Evolutionary conservation across 2,888 invertebrate species (phyloP), one percentile per base, ranked within the genome.

Genomic region (Podabrus alpinus): DNA sequence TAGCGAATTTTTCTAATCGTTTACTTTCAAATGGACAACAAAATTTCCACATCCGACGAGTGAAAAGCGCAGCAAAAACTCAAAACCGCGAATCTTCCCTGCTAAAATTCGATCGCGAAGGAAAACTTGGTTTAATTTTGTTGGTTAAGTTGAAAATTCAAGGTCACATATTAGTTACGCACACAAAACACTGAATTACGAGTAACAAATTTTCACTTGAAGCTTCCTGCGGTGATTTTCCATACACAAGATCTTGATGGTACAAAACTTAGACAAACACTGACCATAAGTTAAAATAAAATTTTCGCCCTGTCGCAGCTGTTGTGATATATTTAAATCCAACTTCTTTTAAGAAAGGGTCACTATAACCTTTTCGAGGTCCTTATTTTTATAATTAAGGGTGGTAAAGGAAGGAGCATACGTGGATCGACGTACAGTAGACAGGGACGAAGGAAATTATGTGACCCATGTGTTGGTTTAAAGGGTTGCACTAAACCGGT

Each of bases 281-380:
- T 82, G 82, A 82, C 81, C 81, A 81, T 72, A 77, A 75, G 69
- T 79, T 77, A 72, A 72, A 76, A 74, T 76, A 69, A 60, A 77
- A 74, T 74, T 76, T 77, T 77, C 77, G 73, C 73, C 77, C 77
- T 71, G 66, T 74, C 77, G 72, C 80, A 81, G 80, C 79, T 80
- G 79, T 74, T 77, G 72, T 69, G 73, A 71, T 71, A 76, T 71
- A 74, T 77, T 74, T 74, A 64, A 64, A 66, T 67, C 66, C 61
- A 72, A 71, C 80, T 80, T 81, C 80, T 80, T 81, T 80, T 76
- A 82, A 83, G 83, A 81, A 83, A 83, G 82, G 83, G 83, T 83
- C 83, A 83, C 69, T 80, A 74, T 16, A 68, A 75, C 77, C 76
- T 76, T 69, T 71, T 45, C 68, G 66, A 67, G 64, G 17, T 15